Evolutionary conservation across 2,888 invertebrate genomes (phyloP), one percentile per base, ranked within the genome.

Genomic region (Fragum whitleyi): DNA sequence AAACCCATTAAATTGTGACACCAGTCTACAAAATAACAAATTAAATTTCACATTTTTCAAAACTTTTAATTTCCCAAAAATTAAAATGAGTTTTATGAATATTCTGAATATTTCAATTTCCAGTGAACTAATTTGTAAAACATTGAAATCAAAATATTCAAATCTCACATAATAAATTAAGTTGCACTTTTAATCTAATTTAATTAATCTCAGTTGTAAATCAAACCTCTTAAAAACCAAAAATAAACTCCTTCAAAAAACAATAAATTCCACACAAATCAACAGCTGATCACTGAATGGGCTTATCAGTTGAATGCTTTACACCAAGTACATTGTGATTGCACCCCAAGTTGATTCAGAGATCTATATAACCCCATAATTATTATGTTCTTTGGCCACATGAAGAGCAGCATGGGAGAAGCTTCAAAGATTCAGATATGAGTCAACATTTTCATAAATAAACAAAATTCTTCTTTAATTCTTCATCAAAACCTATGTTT

Each of bases 341-440:
- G 57, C 57, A 57, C 23, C 9, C 32, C 21, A 23, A 23, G 57
- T 57, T 57, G 23, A 21, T 57, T 57, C 57, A 57, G 3, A 57
- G 57, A 57, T 26, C 26, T 11, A 57, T 21, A 23, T 57, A 26
- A 23, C 57, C 57, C 61, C 61, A 61, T 61, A n/a, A n/a, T n/a
- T n/a, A n/a, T n/a, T n/a, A 61, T 61, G 61, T 61, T 61, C 29
- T n/a, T 61, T 29, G 32, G 61, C 61, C 61, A 61, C 61, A 61
- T 28, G 61, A 61, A 32, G 28, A 29, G 26, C 26, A 57, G 57
- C 57, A 57, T 57, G 47, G 47, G 47, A 47, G n/a, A 47, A 47
- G 47, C 47, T 47, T n/a, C 47, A 19, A 2, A 19, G 47, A 47
- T 47, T n/a, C 47, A 47, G 47, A n/a, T 47, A 47, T 47, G 14